Base-by-base conservation (phyloP, 2,113 vertebrate genomes). In the Callocephalon fimbriatum region DNA sequence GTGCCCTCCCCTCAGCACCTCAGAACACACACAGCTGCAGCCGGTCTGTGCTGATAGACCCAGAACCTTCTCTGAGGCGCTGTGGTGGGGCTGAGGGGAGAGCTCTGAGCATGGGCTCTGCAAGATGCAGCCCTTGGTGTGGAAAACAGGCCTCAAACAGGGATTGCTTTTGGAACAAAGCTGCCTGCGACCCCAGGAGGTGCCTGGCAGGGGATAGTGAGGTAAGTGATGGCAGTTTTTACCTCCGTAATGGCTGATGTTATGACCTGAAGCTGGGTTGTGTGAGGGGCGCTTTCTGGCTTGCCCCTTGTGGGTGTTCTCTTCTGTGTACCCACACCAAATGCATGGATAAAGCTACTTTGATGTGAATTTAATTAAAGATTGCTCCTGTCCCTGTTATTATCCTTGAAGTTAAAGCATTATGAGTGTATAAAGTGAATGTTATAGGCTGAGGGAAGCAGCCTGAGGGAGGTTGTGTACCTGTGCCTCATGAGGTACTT, bases 181-280 rank as follows among this genome's bases (percentile, higher is more conserved):
- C n/a, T 22, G 26, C 19, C 29, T 11, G 16, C 0, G 2, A 10
- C 7, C 47, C n/a, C 13, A 0, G 17, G 20, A 0, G 0, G 1
- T n/a, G 0, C 23, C 23, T 5, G 76, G 31, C 40, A 12, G 54
- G 31, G 53, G 37, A 5, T 1, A 56, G 61, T 3, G 22, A 17
- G 93, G 87, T 89, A 32, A 80, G 87, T 2, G 29, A 7, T 0
- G 51, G 19, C 1, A 1, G 1, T n/a, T 53, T n/a, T 15, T 17
- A 0, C 1, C 32, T 8, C 37, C 2, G 0, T 4, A 0, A 0
- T 1, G 51, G 56, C 4, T 2, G 23, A 0, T 5, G 12, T 2
- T 6, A 0, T 1, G 59, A 2, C 54, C 53, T 14, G 35, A 0
- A 3, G 0, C 7, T 2, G 13, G 12, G 25, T 2, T 1, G 12